Evolutionary conservation across 2,888 invertebrate genomes (phyloP).

Genomic region (Heliconius sara): DNA sequence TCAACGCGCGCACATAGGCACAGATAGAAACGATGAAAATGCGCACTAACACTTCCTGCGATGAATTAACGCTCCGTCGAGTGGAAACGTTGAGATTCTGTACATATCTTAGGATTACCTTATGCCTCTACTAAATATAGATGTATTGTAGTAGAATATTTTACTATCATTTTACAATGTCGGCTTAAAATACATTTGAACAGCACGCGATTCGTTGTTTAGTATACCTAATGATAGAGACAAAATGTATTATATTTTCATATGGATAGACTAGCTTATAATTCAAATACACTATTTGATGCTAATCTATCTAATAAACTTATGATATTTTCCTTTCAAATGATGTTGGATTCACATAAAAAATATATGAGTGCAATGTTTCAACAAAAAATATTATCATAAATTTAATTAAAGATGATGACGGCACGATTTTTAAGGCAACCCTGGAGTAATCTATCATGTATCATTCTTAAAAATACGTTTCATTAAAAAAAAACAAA

Average conservation of each 20-base stretch:
- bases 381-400: no score
- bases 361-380: no score
- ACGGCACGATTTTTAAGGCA: no score
- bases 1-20: slow-evolving; percentile 22
- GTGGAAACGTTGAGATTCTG: slow-evolving; percentile 60
- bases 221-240: not conserved
- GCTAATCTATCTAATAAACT: no score
- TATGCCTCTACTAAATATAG: not conserved
- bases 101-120: slow-evolving; percentile 1
- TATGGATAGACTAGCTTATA: not conserved
- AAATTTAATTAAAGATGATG: no score
- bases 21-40: slow-evolving; percentile 11
- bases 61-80: slow-evolving; percentile 65
- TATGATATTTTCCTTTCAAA: no score
- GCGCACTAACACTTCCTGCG: slow-evolving; percentile 40
- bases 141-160: not conserved
- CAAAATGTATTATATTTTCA: not conserved
- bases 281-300: not conserved
- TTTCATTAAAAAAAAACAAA: no score
- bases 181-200: not conserved
- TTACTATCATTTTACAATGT: not conserved
- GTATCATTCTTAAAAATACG: no score
- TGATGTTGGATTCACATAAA: no score
- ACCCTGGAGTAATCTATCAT: no score
- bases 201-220: slow-evolving; percentile 23